Percentiles rank a stretch among this genome's conserved stretches.
Evolutionary conservation across 2,888 invertebrate species (phyloP).

Genomic region (Volucella inanis): DNA sequence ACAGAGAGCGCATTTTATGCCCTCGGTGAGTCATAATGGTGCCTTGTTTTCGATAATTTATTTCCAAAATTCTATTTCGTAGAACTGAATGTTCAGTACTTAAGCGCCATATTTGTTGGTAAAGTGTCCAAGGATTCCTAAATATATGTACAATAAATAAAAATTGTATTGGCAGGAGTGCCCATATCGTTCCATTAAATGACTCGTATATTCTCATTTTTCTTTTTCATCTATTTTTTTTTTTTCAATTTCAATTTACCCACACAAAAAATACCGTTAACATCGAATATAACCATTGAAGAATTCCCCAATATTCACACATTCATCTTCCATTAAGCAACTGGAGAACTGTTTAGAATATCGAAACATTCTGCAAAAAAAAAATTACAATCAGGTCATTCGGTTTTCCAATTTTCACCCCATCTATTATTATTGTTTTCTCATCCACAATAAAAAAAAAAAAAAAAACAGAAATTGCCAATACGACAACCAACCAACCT

Average conservation of each 20-base stretch:
- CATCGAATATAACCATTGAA: slow-evolving; percentile 29
- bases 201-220: slow-evolving; percentile 16
- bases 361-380: slow-evolving; percentile 30
- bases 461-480: slow-evolving; percentile 39
- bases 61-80: too few species aligned
- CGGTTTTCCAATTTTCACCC: slow-evolving; percentile 66
- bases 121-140: neutral
- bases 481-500: slow-evolving; percentile 6
- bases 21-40: too few species aligned
- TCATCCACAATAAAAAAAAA: slow-evolving; percentile 1
- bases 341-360: slow-evolving; percentile 29
- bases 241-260: slow-evolving; percentile 47
- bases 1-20: too few species aligned
- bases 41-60: too few species aligned
- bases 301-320: slow-evolving; percentile 40
- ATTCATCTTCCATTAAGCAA: slow-evolving; percentile 25
- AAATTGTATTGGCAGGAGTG: neutral
- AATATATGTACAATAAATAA: slow-evolving; percentile 11
- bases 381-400: slow-evolving; percentile 58
- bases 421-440: slow-evolving; percentile 4
- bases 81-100: too few species aligned
- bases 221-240: slow-evolving; percentile 18
- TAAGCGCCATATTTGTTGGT: neutral
- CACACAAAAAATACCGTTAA: slow-evolving; percentile 32
- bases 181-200: slow-evolving; percentile 22